Base-by-base conservation (phyloP, 1,140 invertebrate species). In the Nixonia krombeini region DNA sequence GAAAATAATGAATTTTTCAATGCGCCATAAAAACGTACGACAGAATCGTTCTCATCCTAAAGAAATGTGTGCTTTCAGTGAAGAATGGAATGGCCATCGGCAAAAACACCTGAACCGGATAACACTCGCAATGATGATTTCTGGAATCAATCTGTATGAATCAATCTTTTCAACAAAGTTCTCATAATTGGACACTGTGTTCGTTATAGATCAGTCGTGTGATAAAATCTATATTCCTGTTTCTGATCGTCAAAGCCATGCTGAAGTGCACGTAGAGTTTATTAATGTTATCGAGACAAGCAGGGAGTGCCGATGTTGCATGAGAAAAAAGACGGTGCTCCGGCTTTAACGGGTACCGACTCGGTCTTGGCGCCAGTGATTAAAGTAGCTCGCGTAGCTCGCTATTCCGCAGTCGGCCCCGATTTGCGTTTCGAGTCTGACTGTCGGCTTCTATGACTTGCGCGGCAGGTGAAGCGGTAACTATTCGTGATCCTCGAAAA, bases 301-400 rank as follows among this genome's bases (percentile, higher is more conserved):
- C 25, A 35, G 21, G 46, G 53, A 53, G 55, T 53, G 46, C 18
- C 41, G 47, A 53, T 15, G 28, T 50, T 42, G 40, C 40, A 13
- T 15, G 10, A 31, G 7, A 59, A 63, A 58, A 69, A 62, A 57
- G 35, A 35, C 59, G 31, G 40, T 17, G 57, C 17, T 29, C 42
- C 46, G 23, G 45, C 12, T 47, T 56, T 61, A 62, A 68, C 65
- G 49, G 58, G 41, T 41, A 56, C 51, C 51, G 42, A 26, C 45
- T 47, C 31, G 16, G 16, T 21, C 31, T 31, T 31, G 64, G 64
- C 64, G 64, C 56, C 64, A 56, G 41, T 47, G 66, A 59, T 56
- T 69, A 50, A 59, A 69, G 59, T 59, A 62, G 53, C 38, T 62
- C 38, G 55, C 18, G 5, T 28, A 38, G 21, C 47, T 40, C 37